Evolutionary conservation across 2,113 vertebrate species (phyloP), one percentile per base, ranked within the genome.

Genomic region (Varanus salvator): DNA sequence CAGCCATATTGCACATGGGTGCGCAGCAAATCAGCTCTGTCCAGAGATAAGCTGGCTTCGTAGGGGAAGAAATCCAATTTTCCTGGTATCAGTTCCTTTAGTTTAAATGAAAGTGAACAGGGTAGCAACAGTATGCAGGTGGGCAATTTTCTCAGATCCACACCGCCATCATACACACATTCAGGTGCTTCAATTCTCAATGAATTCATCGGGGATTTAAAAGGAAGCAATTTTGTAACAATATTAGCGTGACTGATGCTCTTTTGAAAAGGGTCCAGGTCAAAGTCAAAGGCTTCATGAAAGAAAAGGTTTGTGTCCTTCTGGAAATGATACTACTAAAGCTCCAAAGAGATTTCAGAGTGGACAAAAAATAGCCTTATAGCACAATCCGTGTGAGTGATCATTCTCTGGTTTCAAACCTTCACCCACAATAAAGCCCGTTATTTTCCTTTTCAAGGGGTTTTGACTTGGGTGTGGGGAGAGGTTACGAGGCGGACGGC

Each of bases 301-400:
- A 92, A 88, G 87, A 11, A 75, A 14, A 87, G 3, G 74, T 15
- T 0, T 50, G 52, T 48, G 23, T 9, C 21, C 88, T 29, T 84
- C 48, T 87, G 44, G 15, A 91, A 92, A 88, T 17, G 23, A 8
- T 50, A 76, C 27, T 44, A 71, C 75, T 6, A 80, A 84, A 91
- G 77, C 0, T 11, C 25, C 69, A 29, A 44, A 48, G 31, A 87
- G 4, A 34, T 71, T 76, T 38, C 50, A 0, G n/a, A 75, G 1
- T 27, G 2, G 5, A 75, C 54, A 34, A 14, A 74, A 11, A 69
- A 52, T 54, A 85, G 85, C 85, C 81, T 72, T 66, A 60, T n/a
- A 89, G 77, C 31, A 71, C 29, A 60, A 14, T 89, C 52, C 71
- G 6, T 27, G 14, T 4, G 80, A 25, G 8, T n/a, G n/a, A 21